A percentile compares a stretch with the other conserved stretches of the same genome.
Conservation (phyloP, 2,888 invertebrate species). For the Rotaria sp. region DNA sequence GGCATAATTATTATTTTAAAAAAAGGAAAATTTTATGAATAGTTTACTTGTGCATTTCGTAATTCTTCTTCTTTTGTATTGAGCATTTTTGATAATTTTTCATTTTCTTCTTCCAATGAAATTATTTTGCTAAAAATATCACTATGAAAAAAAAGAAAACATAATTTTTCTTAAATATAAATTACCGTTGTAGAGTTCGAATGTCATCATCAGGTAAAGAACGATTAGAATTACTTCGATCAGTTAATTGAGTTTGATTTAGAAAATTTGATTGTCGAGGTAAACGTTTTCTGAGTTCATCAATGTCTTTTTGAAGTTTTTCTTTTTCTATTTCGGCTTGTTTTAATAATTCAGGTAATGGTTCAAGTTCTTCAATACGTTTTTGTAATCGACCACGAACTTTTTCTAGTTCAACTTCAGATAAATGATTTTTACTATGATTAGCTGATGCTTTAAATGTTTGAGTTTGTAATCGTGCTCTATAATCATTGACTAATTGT, state of each 20-base stretch:
- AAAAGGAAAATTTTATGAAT: background rate
- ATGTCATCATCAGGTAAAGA: background rate
- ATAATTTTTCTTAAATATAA: background rate
- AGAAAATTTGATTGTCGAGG: slow-evolving; percentile 47
- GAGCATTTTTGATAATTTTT: background rate
- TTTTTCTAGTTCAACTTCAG: slow-evolving; percentile 38
- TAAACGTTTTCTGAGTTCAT: slow-evolving; percentile 47
- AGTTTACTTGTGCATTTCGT: background rate
- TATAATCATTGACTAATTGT: background rate
- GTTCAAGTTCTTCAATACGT: slow-evolving; percentile 51
- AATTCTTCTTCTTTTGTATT: background rate
- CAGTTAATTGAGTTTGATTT: slow-evolving; percentile 45
- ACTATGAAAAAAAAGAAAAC: background rate
- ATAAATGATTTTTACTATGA: slow-evolving; percentile 35
- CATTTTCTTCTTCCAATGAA: background rate
- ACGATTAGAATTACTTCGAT: background rate
- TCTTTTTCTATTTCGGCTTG: slow-evolving; percentile 50
- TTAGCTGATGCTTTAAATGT: background rate
- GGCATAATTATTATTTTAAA: background rate
- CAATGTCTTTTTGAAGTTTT: slow-evolving; percentile 47
- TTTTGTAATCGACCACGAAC: slow-evolving; percentile 47
- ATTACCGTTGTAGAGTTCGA: background rate
- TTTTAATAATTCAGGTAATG: slow-evolving; percentile 52
- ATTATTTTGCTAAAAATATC: background rate
- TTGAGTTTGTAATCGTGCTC: background rate